phyloP scores from a whole-genome alignment of 2,888 invertebrate genomes.

The Exocentrus adspersus region DNA sequence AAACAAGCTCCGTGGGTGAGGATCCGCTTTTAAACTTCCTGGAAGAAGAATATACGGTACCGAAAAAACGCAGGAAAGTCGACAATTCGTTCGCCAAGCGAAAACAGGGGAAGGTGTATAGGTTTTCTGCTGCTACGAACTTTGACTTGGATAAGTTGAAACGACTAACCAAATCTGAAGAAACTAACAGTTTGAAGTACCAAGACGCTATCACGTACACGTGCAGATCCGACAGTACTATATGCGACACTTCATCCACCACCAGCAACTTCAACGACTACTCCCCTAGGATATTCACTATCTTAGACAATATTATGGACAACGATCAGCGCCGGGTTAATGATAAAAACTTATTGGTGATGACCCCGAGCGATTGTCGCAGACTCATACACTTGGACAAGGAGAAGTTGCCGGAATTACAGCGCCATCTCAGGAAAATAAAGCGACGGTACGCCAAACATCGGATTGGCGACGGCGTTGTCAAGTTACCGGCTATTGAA shows the following conservation, averaged over 20 bases:
- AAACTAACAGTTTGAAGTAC: background rate
- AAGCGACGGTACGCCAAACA: background rate
- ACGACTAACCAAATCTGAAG: background rate
- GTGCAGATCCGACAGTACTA: background rate
- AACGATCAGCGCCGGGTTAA: slow-evolving; percentile 11
- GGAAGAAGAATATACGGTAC: slow-evolving; percentile 47
- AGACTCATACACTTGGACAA: slow-evolving; percentile 37
- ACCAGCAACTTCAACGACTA: slow-evolving; percentile 1
- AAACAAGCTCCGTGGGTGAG: background rate
- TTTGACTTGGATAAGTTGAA: slow-evolving; percentile 17
- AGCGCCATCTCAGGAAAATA: slow-evolving; percentile 23
- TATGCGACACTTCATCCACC: background rate
- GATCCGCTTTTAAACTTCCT: slow-evolving; percentile 1
- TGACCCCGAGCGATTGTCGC: slow-evolving; percentile 36
- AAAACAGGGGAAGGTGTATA: slow-evolving; percentile 26
- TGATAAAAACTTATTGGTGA: slow-evolving; percentile 31
- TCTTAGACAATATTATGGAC: slow-evolving; percentile 35
- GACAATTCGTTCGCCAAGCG: slow-evolving; percentile 14
- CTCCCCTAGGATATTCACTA: slow-evolving; percentile 33
- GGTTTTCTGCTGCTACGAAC: background rate
- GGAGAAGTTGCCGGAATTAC: slow-evolving; percentile 32
- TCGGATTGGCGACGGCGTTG: background rate
- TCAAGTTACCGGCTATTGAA: slow-evolving; percentile 31
- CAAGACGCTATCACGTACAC: background rate
- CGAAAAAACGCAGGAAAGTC: slow-evolving; percentile 48